phyloP scores from a whole-genome alignment of 2,888 invertebrate genomes.

The Euzetes globulus region DNA sequence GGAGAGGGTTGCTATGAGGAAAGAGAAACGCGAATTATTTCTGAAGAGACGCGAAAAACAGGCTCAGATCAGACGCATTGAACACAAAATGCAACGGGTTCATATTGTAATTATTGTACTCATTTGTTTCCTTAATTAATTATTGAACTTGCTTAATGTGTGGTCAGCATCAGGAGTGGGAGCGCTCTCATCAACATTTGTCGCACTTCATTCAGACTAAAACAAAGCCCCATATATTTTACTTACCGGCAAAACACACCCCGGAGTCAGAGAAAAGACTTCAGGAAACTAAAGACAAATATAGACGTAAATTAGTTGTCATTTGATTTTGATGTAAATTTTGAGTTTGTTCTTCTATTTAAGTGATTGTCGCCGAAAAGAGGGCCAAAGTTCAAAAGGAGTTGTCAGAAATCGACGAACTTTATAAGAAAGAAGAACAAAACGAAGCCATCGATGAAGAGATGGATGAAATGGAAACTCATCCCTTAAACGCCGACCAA shows the following conservation, averaged over 20 bases:
- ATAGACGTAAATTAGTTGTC: constrained; percentile 54
- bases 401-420: constrained; percentile 39
- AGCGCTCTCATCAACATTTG: constrained; percentile 65
- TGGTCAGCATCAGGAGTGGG: constrained; percentile 58
- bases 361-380: constrained; percentile 38
- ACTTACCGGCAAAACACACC: constrained; percentile 70
- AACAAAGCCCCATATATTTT: constrained; percentile 77
- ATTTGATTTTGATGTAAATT: neutral
- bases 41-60: constrained; percentile 77
- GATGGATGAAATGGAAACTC: neutral
- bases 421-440: constrained; percentile 35
- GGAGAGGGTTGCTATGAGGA: constrained; percentile 74
- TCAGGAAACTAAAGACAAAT: constrained; percentile 56
- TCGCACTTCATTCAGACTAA: constrained; percentile 78
- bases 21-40: constrained; percentile 75
- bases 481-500: neutral
- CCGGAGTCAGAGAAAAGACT: constrained; percentile 61
- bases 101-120: constrained; percentile 59
- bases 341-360: neutral
- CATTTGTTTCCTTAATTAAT: neutral
- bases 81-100: constrained; percentile 79
- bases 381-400: constrained; percentile 40
- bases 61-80: constrained; percentile 75
- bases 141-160: neutral
- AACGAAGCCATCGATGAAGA: constrained; percentile 7